Conservation (phyloP, 64 coral and sea anemone species). For the Anthopleura sola region DNA sequence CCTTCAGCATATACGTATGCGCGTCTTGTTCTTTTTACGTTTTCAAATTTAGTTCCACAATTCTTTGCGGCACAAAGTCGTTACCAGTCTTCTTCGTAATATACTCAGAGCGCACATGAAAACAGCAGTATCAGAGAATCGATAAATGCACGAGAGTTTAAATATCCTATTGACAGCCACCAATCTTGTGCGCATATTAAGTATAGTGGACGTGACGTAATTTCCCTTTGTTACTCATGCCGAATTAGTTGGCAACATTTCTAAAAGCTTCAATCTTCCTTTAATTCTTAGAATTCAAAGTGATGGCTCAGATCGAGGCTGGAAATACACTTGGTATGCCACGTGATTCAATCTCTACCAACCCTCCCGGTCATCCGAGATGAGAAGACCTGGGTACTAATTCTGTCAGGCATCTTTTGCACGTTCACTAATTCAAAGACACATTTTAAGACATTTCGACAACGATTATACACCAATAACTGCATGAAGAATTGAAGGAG, state of each 20-base stretch:
- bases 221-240: no score
- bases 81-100: no score
- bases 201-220: background rate
- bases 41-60: no score
- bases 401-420: background rate
- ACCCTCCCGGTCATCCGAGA: background rate
- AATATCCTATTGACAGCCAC: no score
- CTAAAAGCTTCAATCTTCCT: background rate
- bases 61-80: no score
- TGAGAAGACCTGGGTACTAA: background rate
- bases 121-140: no score
- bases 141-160: no score
- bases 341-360: slow-evolving; percentile 4
- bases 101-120: no score
- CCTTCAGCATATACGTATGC: no score
- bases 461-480: background rate
- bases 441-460: background rate
- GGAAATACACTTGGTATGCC: slow-evolving; percentile 22
- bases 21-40: no score
- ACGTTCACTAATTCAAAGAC: background rate
- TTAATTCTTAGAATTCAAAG: slow-evolving; percentile 26
- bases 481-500: background rate
- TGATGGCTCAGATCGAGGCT: slow-evolving; percentile 30
- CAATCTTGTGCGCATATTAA: background rate
- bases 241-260: no score